A percentile compares a stretch with the other conserved stretches of the same genome.
Conservation (phyloP, 2,888 invertebrate genomes). For the Andrena chrysosceles region DNA sequence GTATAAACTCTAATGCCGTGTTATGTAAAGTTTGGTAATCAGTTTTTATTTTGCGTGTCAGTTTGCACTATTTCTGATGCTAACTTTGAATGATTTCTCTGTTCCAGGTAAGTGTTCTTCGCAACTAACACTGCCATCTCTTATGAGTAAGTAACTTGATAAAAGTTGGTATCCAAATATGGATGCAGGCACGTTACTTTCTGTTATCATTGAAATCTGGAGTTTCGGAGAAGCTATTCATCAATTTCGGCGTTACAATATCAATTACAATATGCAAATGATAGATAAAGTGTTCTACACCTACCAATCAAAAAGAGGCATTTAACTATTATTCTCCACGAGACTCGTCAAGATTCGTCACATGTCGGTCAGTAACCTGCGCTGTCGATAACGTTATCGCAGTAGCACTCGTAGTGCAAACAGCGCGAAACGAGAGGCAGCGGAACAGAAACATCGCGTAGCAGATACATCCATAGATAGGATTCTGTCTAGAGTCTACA, state of each 20-base stretch:
- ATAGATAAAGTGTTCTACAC: background rate
- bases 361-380: background rate
- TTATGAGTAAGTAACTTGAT: background rate
- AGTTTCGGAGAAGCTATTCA: background rate
- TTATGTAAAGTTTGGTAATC: background rate
- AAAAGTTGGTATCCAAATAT: no score
- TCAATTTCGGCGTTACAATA: background rate
- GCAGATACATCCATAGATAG: conserved; percentile 50
- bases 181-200: no score
- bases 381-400: background rate
- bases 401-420: conserved; percentile 27
- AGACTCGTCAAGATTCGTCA: background rate
- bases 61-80: background rate
- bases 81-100: conserved; percentile 16
- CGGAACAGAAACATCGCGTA: conserved; percentile 61
- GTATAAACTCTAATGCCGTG: no score
- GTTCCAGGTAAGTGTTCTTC: conserved; percentile 14
- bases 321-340: background rate
- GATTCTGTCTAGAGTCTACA: conserved; percentile 22
- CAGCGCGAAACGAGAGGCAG: conserved; percentile 51
- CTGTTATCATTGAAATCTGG: background rate
- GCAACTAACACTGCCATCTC: background rate
- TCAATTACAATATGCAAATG: no score
- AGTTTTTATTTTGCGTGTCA: background rate
- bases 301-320: background rate